Percentiles rank a stretch among this genome's conserved stretches.
Evolutionary conservation across 2,888 invertebrate species (phyloP).

Genomic region (Andrena dorsata): DNA sequence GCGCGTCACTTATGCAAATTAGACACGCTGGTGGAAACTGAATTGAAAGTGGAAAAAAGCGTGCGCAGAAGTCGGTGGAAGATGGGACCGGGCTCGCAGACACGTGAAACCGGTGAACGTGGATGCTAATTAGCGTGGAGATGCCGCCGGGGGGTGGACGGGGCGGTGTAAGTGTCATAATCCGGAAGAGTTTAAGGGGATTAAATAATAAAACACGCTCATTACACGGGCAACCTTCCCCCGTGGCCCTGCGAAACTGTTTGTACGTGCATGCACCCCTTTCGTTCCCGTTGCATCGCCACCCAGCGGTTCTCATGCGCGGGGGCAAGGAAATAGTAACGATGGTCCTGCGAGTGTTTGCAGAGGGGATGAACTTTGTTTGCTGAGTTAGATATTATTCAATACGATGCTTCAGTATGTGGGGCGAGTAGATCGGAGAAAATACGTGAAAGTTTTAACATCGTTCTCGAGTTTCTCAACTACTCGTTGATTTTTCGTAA

Average conservation of each 20-base stretch:
- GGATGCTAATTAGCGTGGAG: conserved; percentile 65
- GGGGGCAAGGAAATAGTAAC: not conserved
- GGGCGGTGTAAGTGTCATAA: conserved; percentile 62
- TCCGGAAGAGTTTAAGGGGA: conserved; percentile 69
- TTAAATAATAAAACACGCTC: conserved; percentile 71
- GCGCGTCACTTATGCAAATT: conserved; percentile 30
- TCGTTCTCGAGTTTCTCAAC: no score
- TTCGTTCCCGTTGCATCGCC: not conserved
- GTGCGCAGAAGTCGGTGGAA: not conserved
- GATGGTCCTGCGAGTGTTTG: not conserved
- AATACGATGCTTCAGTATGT: no score
- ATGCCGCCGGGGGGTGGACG: conserved; percentile 33
- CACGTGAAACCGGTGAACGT: conserved; percentile 42
- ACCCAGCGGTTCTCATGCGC: not conserved
- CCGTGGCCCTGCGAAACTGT: conserved; percentile 36
- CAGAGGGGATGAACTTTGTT: no score
- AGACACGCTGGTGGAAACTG: conserved; percentile 1
- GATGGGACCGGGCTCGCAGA: conserved; percentile 12
- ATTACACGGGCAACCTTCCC: conserved; percentile 53
- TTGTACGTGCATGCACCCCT: conserved; percentile 31
- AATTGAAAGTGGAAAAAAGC: conserved; percentile 43
- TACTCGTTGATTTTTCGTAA: no score
- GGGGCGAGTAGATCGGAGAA: no score
- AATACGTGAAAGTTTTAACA: no score
- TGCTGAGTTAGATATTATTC: no score